Evolutionary conservation across 2,797 vertebrate species (phyloP), one percentile per base, ranked within the genome.

Genomic region (Antrozous pallidus): DNA sequence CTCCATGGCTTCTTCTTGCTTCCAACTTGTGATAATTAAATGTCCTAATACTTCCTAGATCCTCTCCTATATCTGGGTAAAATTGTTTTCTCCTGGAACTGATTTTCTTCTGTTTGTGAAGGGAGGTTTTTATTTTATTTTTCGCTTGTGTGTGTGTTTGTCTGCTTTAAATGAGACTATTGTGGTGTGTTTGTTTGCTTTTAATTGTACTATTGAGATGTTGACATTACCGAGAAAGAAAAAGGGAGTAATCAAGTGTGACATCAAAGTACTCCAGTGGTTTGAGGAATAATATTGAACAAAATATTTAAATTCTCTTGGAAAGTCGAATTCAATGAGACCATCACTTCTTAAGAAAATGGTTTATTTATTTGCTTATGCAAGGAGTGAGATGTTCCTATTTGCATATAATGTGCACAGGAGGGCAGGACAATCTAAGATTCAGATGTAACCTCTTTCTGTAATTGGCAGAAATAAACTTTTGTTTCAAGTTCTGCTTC

Each of bases 401-500:
- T 91, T 51, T 91, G 42, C 12, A 9, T 26, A 28, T 61, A 47
- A 8, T 42, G 6, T 42, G 0, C 33, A 17, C 20, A 22, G 33
- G n/a, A 81, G 65, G 20, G 42, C 33, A 18, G 36, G 8, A 0
- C 31, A 38, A 3, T 70, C 22, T 61, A n/a, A 67, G 4, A 91
- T 83, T 42, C 17, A 0, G 38, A 24, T 54, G 85, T 49, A 65
- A 20, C 33, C 28, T 73, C 69, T 65, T 91, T 9, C 38, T 78
- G 5, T 88, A 85, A 63, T 4, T 89, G 86, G 51, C 67, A 73
- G 36, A 89, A 70, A 69, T 38, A 78, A 42, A 36, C 33, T 84
- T 90, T 40, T 78, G 73, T 90, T 81, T 95, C 51, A 88, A 61
- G 51, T 95, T 95, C 47, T 94, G 17, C 73, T 84, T 31, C 5